Evolutionary conservation across 2,797 vertebrate genomes (phyloP), one percentile per base, ranked within the genome.

Genomic region (Rhinella marina): DNA sequence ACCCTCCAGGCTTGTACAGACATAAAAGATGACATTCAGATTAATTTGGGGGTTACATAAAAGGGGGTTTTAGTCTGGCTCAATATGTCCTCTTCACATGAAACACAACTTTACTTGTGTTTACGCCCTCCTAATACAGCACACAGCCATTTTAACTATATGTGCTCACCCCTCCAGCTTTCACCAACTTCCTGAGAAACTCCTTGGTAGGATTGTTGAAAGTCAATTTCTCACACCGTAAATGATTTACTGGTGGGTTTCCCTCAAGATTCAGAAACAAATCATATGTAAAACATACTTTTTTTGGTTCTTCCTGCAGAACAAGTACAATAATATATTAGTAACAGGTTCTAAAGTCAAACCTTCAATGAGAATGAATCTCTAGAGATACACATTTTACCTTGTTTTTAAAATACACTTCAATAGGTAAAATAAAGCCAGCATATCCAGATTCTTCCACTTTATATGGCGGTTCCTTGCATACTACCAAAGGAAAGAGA

Each of bases 351-450:
- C 61, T 21, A 62, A n/a, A 62, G 23, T 16, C 66, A 68, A 68
- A 29, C 19, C 56, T 50, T 61, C 11, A 75, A 7, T 8, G 6
- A 72, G 13, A 80, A 72, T 19, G 68, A 72, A 19, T 19, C 19
- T 32, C 0, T 72, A 19, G 41, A 19, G 1, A 32, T 9, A 32
- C 68, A 85, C 85, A 90, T 86, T 94, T 93, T 93, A 98, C 98
- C 98, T 97, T 99, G 94, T 99, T 99, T 93, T 97, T 99, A 95
- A 99, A 99, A 96, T 99, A 96, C 90, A 99, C 98, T 93, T 99
- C 98, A 87, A 99, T 99, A 66, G 98, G 98, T 97, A 99, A 98
- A 91, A 99, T 98, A 95, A 99, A 99, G 90, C 98, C 98, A 56
- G 98, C 98, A 0, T 99, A 99, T 81, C 98, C 98, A 64, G 97